phyloP scores from a whole-genome alignment of 2,113 vertebrate genomes.

The Delphinapterus leucas region DNA sequence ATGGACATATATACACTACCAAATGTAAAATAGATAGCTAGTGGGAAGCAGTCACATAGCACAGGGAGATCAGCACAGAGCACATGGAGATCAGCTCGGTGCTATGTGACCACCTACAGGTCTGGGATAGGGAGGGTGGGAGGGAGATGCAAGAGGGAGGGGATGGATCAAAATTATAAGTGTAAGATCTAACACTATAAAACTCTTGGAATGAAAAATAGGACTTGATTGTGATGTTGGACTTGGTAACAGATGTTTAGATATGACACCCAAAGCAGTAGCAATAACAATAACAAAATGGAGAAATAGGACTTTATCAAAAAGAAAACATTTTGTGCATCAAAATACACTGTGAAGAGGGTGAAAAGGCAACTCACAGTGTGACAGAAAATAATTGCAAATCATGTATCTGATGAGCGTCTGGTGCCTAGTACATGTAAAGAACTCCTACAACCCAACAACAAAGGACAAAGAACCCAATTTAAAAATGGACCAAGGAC shows the following conservation, averaged over 20 bases:
- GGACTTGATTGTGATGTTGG: background rate
- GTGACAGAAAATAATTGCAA: background rate
- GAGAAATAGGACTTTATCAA: background rate
- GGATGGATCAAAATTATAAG: background rate
- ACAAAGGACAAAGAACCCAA: background rate
- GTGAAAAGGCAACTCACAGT: background rate
- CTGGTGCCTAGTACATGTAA: background rate
- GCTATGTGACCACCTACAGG: too few relatives aligned
- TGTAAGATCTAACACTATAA: background rate
- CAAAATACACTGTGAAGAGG: background rate
- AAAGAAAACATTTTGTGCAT: background rate
- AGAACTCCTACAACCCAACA: background rate
- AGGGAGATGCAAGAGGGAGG: too few relatives aligned
- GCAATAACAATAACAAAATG: background rate
- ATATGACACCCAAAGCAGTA: background rate
- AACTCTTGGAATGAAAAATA: background rate
- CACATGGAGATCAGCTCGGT: background rate
- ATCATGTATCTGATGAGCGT: background rate
- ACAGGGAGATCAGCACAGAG: too few relatives aligned
- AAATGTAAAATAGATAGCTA: too few relatives aligned
- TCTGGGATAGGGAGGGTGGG: too few relatives aligned
- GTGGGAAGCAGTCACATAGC: too few relatives aligned
- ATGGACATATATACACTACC: too few relatives aligned
- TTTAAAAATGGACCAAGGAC: background rate
- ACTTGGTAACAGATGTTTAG: background rate